These are phyloP conservation scores for Lagorchestes hirsutus DNA, from an alignment of 2,797 vertebrate genomes.

Conservation along the genomic window DNA sequence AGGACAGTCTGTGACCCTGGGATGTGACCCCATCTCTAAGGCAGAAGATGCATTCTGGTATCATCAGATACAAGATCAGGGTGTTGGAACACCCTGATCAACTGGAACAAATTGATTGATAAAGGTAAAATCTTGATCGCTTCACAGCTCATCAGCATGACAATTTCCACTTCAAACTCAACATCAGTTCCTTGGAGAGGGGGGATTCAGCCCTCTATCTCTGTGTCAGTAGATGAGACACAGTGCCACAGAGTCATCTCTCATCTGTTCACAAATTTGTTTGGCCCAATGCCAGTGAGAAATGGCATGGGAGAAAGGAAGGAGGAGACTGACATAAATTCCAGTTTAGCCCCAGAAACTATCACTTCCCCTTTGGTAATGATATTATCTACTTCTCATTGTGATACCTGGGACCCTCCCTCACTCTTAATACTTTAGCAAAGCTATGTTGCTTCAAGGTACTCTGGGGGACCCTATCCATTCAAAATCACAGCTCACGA, in stretches of 20 bases:
- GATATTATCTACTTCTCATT: no score
- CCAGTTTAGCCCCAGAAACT: not conserved
- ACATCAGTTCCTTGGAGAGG: not conserved
- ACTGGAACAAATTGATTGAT: not conserved
- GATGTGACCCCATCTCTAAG: conserved; percentile 35
- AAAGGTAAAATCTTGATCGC: not conserved
- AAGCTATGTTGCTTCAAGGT: no score
- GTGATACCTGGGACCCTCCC: no score
- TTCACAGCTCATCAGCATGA: not conserved
- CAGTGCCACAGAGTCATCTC: not conserved
- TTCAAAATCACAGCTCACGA: no score
- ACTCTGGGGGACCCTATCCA: no score
- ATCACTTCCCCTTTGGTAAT: no score
- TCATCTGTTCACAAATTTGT: conserved; percentile 25
- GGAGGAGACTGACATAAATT: not conserved
- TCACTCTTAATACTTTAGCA: not conserved
- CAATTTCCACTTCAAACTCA: not conserved
- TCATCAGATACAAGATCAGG: conserved; percentile 37
- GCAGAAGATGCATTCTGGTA: conserved; percentile 66
- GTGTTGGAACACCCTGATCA: no score
- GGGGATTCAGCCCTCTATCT: not conserved
- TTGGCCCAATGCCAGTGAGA: not conserved
- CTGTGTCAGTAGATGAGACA: conserved; percentile 35
- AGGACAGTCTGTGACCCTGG: not conserved
- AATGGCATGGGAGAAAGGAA: not conserved